These are phyloP conservation scores for Rattus norvegicus DNA, from an alignment of 2,113 vertebrate species.

Conservation along the genomic window DNA sequence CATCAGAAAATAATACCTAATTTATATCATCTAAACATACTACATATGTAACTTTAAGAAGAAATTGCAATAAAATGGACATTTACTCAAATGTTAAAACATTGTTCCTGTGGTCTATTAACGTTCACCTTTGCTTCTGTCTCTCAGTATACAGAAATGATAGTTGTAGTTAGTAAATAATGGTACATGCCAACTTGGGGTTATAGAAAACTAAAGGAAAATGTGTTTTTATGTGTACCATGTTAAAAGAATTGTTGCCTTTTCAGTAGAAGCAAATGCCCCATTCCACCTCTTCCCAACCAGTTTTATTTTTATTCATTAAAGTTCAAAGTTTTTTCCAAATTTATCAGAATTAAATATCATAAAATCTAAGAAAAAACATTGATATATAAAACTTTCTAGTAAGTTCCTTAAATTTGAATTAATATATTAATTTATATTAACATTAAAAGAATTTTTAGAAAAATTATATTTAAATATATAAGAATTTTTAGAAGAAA, in stretches of 20 bases:
- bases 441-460: not conserved
- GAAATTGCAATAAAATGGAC: slow-evolving; percentile 35
- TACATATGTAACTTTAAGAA: slow-evolving; percentile 9
- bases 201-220: not conserved
- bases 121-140: not conserved
- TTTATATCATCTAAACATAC: not conserved
- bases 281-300: not conserved
- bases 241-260: not conserved
- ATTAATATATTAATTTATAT: not conserved
- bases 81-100: not conserved
- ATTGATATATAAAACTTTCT: slow-evolving; percentile 39
- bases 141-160: slow-evolving; percentile 30
- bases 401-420: slow-evolving; percentile 48
- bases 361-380: slow-evolving; percentile 28
- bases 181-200: not conserved
- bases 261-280: slow-evolving; percentile 11
- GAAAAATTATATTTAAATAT: not conserved
- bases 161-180: not conserved
- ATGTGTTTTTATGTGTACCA: not conserved
- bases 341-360: slow-evolving; percentile 32
- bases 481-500: not conserved
- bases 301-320: slow-evolving; percentile 47
- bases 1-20: not conserved
- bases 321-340: slow-evolving; percentile 47
- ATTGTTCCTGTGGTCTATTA: not conserved